Evolutionary conservation across 2,888 invertebrate genomes (phyloP).

Genomic region (Himalopsyche tibetana): DNA sequence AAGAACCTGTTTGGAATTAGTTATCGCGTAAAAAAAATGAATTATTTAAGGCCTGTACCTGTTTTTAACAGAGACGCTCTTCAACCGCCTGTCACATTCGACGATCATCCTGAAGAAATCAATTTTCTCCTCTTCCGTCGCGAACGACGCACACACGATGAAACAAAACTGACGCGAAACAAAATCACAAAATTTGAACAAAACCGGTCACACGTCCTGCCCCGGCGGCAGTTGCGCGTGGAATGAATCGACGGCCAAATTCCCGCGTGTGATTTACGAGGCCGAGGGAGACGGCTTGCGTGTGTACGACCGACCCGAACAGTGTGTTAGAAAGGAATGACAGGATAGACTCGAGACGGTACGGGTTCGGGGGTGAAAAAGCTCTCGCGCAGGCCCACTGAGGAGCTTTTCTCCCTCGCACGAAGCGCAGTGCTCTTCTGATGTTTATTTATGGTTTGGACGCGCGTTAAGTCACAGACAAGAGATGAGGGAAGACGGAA

Average conservation of each 20-base stretch:
- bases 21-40: constrained; percentile 39
- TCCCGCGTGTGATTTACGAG: constrained; percentile 74
- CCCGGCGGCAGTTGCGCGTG: constrained; percentile 77
- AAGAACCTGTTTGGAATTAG: constrained; percentile 17
- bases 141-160: constrained; percentile 41
- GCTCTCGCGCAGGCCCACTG: constrained; percentile 54
- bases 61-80: constrained; percentile 60
- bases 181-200: background rate
- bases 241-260: constrained; percentile 74
- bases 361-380: constrained; percentile 51
- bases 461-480: constrained; percentile 61
- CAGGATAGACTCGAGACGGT: constrained; percentile 38
- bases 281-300: constrained; percentile 53
- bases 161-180: constrained; percentile 45
- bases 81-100: constrained; percentile 71
- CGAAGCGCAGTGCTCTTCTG: constrained; percentile 49
- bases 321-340: constrained; percentile 46
- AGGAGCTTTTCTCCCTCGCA: constrained; percentile 56
- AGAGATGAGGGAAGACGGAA: constrained; percentile 60
- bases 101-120: constrained; percentile 74
- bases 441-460: constrained; percentile 64
- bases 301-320: constrained; percentile 25
- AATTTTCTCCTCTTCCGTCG: constrained; percentile 61
- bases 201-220: constrained; percentile 72
- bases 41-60: constrained; percentile 57